Conservation (phyloP, 2,113 vertebrate genomes). For the Ptyas mucosa region DNA sequence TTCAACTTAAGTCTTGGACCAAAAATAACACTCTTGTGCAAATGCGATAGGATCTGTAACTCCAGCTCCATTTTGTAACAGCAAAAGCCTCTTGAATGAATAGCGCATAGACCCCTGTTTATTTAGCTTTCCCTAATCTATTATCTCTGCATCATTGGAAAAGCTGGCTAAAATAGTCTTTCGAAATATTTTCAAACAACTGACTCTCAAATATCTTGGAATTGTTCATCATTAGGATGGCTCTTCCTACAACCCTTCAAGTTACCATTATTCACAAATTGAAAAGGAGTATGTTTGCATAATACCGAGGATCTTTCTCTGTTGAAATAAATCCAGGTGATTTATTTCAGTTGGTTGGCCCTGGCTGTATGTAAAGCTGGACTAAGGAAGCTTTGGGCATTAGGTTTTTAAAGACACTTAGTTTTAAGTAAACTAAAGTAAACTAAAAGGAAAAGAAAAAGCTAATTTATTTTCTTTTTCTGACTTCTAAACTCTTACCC, state of each 20-base stretch:
- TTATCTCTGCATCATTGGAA: slow-evolving; percentile 11
- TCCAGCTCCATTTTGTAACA: slow-evolving; percentile 1
- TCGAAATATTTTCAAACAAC: background rate
- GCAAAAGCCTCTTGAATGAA: background rate
- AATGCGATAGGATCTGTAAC: background rate
- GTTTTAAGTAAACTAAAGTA: background rate
- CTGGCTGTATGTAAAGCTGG: background rate
- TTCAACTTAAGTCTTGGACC: background rate
- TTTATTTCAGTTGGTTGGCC: background rate
- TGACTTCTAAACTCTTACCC: background rate
- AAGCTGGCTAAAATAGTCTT: background rate
- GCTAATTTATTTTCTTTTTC: background rate
- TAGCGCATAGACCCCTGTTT: background rate
- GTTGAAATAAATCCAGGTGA: background rate
- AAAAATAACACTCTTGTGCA: slow-evolving; percentile 21
- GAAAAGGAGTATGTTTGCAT: background rate
- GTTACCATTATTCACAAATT: background rate
- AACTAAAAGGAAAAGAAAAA: background rate
- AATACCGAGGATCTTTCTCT: background rate
- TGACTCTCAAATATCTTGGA: background rate
- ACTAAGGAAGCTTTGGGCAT: background rate
- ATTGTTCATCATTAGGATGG: background rate
- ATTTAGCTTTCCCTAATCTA: background rate
- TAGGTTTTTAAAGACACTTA: background rate
- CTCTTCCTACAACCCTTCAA: background rate